Percentiles rank a stretch among this genome's conserved stretches.
Conservation (phyloP, 2,888 invertebrate species). For the Belgica antarctica region DNA sequence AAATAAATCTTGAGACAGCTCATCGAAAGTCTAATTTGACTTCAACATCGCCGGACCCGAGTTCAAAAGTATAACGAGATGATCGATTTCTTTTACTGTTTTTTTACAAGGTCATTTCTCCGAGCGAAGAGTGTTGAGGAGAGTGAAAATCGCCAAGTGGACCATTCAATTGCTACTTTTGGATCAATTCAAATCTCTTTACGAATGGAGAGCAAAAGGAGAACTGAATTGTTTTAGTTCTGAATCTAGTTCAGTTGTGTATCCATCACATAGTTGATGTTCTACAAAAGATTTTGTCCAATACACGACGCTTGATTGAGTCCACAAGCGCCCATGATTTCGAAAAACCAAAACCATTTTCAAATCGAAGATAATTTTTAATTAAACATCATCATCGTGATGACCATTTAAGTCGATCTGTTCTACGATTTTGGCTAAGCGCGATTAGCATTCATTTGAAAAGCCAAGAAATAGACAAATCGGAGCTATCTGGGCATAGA, state of each 20-base stretch:
- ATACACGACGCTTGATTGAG: conserved; percentile 4
- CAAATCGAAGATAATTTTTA: neutral
- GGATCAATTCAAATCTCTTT: conserved; percentile 9
- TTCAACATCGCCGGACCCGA: no score
- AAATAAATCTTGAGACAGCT: no score
- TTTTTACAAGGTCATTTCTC: no score
- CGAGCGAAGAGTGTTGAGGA: no score
- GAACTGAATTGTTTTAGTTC: neutral
- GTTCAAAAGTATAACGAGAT: no score
- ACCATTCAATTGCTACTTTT: neutral
- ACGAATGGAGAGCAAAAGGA: neutral
- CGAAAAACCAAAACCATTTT: neutral
- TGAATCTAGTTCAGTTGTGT: conserved; percentile 1
- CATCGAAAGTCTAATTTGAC: no score
- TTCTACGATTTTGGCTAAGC: neutral
- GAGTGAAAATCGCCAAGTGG: no score
- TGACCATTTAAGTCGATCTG: neutral
- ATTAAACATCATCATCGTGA: conserved; percentile 7
- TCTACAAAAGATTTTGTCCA: conserved; percentile 7
- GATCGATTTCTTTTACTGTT: no score
- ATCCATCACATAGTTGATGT: conserved; percentile 8
- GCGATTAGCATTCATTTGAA: neutral
- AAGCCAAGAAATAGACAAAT: no score
- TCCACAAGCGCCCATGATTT: neutral
- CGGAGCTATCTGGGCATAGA: neutral